Conservation (phyloP, 2,888 invertebrate species). For the Idaea aversata region DNA sequence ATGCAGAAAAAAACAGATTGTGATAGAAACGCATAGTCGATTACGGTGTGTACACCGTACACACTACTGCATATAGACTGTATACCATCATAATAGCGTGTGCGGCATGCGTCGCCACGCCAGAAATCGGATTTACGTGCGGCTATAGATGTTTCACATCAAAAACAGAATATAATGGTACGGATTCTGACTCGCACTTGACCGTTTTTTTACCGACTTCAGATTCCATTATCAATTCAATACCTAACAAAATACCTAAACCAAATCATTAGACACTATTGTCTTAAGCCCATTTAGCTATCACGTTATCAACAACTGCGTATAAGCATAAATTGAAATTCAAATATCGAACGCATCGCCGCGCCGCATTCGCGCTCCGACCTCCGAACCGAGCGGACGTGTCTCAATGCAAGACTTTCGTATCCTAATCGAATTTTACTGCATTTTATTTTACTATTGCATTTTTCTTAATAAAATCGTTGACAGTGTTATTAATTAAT, state of each 20-base stretch:
- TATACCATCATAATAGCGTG: no score
- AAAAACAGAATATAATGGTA: no score
- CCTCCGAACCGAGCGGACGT: constrained; percentile 47
- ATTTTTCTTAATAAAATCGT: constrained; percentile 62
- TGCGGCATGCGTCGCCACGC: no score
- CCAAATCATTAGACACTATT: not conserved
- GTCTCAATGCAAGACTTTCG: constrained; percentile 48
- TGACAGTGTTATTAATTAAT: constrained; percentile 48
- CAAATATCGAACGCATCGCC: constrained; percentile 33
- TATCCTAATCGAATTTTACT: constrained; percentile 57
- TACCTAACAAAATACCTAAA: not conserved
- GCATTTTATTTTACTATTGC: constrained; percentile 61
- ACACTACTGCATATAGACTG: no score
- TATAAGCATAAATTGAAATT: constrained; percentile 36
- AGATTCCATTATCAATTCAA: not conserved
- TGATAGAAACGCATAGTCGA: no score
- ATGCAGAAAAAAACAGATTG: no score
- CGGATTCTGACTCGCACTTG: no score
- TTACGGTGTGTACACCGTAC: no score
- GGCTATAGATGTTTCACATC: no score
- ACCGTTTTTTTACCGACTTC: not conserved
- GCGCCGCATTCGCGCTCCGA: constrained; percentile 42
- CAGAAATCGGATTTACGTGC: no score
- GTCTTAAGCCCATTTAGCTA: not conserved
- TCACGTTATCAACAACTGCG: constrained; percentile 36